phyloP scores from a whole-genome alignment of 2,888 invertebrate genomes.

The Parnassius smintheus region DNA sequence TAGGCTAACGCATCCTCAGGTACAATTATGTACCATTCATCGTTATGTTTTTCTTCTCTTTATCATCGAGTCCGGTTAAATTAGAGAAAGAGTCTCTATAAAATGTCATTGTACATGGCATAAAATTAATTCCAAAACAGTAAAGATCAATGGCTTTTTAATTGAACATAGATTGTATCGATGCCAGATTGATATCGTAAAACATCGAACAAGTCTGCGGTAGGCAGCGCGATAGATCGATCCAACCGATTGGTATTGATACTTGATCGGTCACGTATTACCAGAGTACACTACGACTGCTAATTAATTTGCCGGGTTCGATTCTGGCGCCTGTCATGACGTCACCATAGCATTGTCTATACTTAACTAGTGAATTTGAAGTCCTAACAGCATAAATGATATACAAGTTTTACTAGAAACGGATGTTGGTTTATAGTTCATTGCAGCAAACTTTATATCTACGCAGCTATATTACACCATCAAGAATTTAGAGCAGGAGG shows the following conservation, averaged over 20 bases:
- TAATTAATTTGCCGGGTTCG: conserved; percentile 54
- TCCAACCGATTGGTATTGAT: conserved; percentile 66
- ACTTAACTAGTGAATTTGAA: conserved; percentile 32
- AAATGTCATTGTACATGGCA: no score
- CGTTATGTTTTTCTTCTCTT: no score
- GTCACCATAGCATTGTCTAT: conserved; percentile 47
- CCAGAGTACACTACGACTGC: conserved; percentile 37
- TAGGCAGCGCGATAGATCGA: conserved; percentile 63
- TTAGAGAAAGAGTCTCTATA: no score
- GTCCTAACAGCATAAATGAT: conserved; percentile 28
- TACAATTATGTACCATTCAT: no score
- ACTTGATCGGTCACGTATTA: conserved; percentile 68
- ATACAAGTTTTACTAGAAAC: conserved; percentile 24
- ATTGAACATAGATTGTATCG: conserved; percentile 29
- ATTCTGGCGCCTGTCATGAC: conserved; percentile 64
- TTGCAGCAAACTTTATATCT: conserved; percentile 7
- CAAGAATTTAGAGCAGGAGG: conserved; percentile 8
- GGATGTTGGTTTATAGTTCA: conserved; percentile 25
- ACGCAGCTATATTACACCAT: background rate
- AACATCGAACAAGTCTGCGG: conserved; percentile 52
- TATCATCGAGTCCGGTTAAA: no score
- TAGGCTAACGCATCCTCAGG: no score
- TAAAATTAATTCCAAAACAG: conserved; percentile 1
- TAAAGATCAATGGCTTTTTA: conserved; percentile 17
- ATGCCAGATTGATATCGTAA: conserved; percentile 20